Percentiles rank a stretch among this genome's conserved stretches.
Conservation (phyloP, 2,888 invertebrate genomes). For the Ophraella communa region DNA sequence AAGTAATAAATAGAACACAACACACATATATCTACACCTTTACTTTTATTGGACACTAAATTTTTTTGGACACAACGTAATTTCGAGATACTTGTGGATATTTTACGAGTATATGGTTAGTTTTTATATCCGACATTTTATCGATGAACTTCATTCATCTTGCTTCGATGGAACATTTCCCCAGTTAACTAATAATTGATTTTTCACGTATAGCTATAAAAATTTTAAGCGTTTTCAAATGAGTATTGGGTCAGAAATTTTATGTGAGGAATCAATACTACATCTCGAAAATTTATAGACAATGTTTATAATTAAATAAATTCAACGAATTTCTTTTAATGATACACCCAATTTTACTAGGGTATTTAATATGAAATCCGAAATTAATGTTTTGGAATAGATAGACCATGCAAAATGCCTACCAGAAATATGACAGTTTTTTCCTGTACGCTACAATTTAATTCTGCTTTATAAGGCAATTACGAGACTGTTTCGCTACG, state of each 20-base stretch:
- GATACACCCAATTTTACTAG: too few relatives aligned
- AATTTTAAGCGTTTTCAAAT: conserved; percentile 1
- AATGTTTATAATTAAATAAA: background rate
- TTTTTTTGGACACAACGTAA: background rate
- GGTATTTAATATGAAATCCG: too few relatives aligned
- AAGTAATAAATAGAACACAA: background rate
- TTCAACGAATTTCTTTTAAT: background rate
- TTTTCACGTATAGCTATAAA: background rate
- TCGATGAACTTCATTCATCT: background rate
- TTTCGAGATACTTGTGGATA: background rate
- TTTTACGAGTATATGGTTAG: conserved; percentile 3
- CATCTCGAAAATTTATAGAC: background rate
- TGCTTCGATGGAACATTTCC: background rate
- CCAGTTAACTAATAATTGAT: conserved; percentile 6
- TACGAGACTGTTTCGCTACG: too few relatives aligned
- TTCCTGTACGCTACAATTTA: too few relatives aligned
- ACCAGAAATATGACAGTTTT: too few relatives aligned
- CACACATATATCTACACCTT: too few relatives aligned
- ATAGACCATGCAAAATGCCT: too few relatives aligned
- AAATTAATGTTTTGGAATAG: too few relatives aligned
- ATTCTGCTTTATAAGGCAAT: too few relatives aligned
- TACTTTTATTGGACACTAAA: background rate
- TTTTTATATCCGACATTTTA: background rate
- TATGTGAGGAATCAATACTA: background rate
- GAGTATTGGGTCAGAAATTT: background rate